Percentiles rank a stretch among this genome's conserved stretches.
phyloP scores from a whole-genome alignment of 2,797 vertebrate genomes.

The Bradypodion pumilum region DNA sequence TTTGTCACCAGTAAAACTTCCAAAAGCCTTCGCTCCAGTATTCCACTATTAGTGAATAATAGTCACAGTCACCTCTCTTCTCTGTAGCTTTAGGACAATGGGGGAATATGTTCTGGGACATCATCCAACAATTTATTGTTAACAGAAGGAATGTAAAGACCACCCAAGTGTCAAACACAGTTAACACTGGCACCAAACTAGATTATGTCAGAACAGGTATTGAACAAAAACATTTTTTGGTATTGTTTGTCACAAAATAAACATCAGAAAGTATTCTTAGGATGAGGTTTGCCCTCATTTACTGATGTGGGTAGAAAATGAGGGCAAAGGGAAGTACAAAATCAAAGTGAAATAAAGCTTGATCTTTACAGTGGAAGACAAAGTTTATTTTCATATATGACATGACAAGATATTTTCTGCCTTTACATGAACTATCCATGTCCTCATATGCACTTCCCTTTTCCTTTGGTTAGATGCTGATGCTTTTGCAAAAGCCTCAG shows the following conservation, averaged over 20 bases:
- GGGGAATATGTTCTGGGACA: neutral
- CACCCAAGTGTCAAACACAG: neutral
- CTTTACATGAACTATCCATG: neutral
- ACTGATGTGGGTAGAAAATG: neutral
- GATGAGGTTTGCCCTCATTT: neutral
- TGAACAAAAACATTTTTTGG: neutral
- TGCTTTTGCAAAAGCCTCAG: neutral
- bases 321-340: accelerated
- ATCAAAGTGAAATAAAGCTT: accelerated
- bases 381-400: neutral
- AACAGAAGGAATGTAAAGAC: neutral
- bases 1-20: neutral
- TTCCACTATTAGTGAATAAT: neutral
- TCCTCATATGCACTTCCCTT: neutral
- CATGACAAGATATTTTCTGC: neutral
- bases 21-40: neutral
- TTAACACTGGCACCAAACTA: neutral
- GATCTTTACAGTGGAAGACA: accelerated
- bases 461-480: neutral
- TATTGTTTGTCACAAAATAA: neutral
- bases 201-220: neutral
- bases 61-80: neutral
- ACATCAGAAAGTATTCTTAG: neutral
- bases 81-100: neutral
- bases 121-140: neutral